Evolutionary conservation across 2,888 invertebrate species (phyloP).

Genomic region (Nephrotoma flavescens): DNA sequence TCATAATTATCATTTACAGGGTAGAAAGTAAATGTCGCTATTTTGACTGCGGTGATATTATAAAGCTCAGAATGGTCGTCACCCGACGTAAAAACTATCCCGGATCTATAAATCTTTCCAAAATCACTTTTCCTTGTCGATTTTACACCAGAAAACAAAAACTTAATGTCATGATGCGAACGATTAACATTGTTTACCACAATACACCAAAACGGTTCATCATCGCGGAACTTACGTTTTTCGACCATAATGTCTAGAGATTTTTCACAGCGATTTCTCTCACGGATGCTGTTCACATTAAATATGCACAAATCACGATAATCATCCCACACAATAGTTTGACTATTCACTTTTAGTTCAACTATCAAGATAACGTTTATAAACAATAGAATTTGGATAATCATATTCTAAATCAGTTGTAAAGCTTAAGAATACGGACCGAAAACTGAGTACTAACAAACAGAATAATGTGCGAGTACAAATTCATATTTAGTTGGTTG

Average conservation of each 20-base stretch:
- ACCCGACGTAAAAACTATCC: neutral
- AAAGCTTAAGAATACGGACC: no score
- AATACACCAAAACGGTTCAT: neutral
- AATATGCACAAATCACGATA: neutral
- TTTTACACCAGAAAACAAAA: neutral
- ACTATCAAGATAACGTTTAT: neutral
- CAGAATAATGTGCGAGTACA: no score
- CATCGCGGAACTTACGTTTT: neutral
- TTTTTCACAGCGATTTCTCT: neutral
- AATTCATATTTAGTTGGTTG: no score
- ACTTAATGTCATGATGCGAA: neutral
- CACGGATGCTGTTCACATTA: neutral
- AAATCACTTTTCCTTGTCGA: neutral
- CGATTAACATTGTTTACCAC: neutral
- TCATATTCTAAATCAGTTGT: neutral
- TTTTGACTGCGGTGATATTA: neutral
- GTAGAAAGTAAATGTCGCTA: neutral
- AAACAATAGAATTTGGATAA: neutral
- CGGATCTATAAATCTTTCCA: neutral
- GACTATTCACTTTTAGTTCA: neutral
- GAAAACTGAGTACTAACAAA: no score
- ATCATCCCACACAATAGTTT: neutral
- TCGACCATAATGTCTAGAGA: neutral
- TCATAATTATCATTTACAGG: neutral
- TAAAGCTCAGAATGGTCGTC: neutral